Percentiles rank a stretch among this genome's conserved stretches.
Evolutionary conservation across 2,113 vertebrate species (phyloP).

Genomic region (Zapus hudsonius): DNA sequence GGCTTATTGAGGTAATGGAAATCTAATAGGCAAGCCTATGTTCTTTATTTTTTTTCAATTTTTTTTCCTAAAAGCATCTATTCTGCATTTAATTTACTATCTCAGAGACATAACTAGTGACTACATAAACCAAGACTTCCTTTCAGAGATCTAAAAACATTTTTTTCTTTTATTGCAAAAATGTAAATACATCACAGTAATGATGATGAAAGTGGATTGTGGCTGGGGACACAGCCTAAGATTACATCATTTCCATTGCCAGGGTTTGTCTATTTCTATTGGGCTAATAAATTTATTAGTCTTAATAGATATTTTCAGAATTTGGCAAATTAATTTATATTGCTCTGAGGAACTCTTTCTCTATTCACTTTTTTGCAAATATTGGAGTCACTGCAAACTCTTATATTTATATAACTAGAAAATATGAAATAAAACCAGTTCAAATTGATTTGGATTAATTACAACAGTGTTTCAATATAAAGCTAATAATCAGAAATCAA

Average conservation of each 20-base stretch:
- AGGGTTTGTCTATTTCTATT: not conserved
- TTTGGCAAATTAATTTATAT: not conserved
- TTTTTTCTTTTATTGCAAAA: not conserved
- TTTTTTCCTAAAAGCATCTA: not conserved
- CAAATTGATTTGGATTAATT: conserved; percentile 48
- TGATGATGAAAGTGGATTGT: not conserved
- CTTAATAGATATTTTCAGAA: not conserved
- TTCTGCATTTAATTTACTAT: not conserved
- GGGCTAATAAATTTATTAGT: not conserved
- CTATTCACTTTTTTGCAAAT: not conserved
- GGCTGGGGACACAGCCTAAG: fast-evolving
- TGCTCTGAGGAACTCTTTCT: too few relatives aligned
- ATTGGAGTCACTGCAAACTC: not conserved
- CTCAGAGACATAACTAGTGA: not conserved
- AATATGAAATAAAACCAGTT: conserved; percentile 17
- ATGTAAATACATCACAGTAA: not conserved
- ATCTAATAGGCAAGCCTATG: not conserved
- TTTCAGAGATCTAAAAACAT: not conserved
- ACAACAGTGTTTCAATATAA: too few relatives aligned
- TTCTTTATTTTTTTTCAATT: too few relatives aligned
- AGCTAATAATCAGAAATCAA: too few relatives aligned
- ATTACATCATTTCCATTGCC: not conserved
- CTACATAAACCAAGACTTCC: not conserved
- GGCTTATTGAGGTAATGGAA: not conserved
- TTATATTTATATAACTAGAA: conserved; percentile 13